Percentiles rank a stretch among this genome's conserved stretches.
phyloP scores from a whole-genome alignment of 2,113 vertebrate genomes.

The Pseudonaja textilis region DNA sequence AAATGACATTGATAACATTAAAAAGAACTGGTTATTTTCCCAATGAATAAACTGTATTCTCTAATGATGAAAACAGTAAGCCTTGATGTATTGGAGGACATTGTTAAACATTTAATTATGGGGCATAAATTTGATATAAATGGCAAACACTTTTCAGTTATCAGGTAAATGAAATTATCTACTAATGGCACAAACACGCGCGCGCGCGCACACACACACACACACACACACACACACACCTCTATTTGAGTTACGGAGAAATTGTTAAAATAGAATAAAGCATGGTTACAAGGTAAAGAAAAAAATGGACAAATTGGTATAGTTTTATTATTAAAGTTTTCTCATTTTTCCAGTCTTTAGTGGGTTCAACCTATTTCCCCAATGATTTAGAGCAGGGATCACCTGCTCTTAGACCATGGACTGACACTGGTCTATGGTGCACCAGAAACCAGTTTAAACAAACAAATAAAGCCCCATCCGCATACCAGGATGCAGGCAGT shows the following conservation, averaged over 20 bases:
- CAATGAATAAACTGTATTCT: not conserved
- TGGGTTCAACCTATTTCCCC: not conserved
- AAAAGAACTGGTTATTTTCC: not conserved
- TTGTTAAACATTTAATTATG: conserved; percentile 16
- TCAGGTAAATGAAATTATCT: conserved; percentile 17
- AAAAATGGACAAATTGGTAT: not conserved
- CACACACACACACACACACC: not conserved
- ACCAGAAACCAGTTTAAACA: not conserved
- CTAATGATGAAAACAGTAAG: conserved; percentile 19
- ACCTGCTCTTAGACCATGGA: not conserved
- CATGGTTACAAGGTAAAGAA: not conserved
- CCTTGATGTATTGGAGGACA: conserved; percentile 15
- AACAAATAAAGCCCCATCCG: not conserved
- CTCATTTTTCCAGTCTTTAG: not conserved
- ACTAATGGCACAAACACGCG: not conserved
- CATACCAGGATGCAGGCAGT: not conserved
- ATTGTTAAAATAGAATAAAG: not conserved
- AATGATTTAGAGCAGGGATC: not conserved
- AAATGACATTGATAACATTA: conserved; percentile 26
- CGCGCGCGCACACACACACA: no score
- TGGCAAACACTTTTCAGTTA: conserved; percentile 11
- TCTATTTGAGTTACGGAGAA: not conserved
- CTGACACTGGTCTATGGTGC: not conserved
- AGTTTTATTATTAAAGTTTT: not conserved
- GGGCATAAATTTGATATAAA: conserved; percentile 12